Evolutionary conservation across 2,797 vertebrate species (phyloP), one percentile per base, ranked within the genome.

Genomic region (Poeciliopsis presidionis): DNA sequence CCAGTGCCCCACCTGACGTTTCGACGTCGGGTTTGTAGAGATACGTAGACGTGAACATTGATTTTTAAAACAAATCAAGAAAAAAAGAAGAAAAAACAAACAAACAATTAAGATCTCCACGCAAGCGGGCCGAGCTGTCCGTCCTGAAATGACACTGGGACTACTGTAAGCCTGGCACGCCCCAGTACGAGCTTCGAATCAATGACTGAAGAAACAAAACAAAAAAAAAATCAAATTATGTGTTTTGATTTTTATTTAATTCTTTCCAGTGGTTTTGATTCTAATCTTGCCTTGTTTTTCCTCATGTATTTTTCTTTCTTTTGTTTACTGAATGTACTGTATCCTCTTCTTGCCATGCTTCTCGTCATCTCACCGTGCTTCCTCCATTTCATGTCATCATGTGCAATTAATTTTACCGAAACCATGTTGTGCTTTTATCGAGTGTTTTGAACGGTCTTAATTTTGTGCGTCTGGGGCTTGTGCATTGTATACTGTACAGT

Each of bases 351-450:
- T 80, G 83, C 88, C 92, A 90, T 70, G 76, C 81, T 82, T 84
- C 80, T 71, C 25, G 67, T 43, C 79, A 46, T 25, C 28, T 77
- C 46, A 80, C 78, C 86, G 75, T 88, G 79, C 85, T 88, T 90
- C 83, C 87, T 90, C 81, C 90, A 90, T 81, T 78, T 84, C 11
- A 59, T 91, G 82, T 91, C 85, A 81, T 86, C 90, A 89, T 46
- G 86, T 94, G 94, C 93, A 94, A 93, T 95, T 95, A 89, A 84
- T 92, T 95, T 78, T 94, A 93, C 94, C 83, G 96, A 69, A 95
- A 96, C 96, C 97, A 96, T 92, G 84, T 94, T 96, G 95, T 97
- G 95, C 97, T 97, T 95, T 93, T 93, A 93, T 90, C 47, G 16
- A 80, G 84, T 92, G 84, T 91, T 89, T 91, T 91, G 87, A 82